Base-by-base conservation (phyloP, 2,888 invertebrate genomes). In the Galeopsomyia nigrocyanea region DNA sequence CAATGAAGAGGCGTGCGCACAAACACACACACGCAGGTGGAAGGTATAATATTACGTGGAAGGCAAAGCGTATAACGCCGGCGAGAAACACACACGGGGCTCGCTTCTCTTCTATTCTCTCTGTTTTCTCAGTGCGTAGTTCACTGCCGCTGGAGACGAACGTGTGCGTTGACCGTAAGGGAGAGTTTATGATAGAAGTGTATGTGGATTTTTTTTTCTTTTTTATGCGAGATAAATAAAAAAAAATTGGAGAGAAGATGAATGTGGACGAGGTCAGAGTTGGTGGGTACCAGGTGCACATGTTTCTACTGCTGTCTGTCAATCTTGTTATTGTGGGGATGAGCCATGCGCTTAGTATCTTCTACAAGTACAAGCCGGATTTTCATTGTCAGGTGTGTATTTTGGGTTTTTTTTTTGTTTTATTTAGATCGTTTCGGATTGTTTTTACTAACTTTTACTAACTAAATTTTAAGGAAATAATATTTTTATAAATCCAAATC, bases 291-390 rank as follows among this genome's bases (percentile, higher is more conserved):
- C 87, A 87, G 78, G 71, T 83, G 39, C 77, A 85, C 65, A 77
- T 87, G 26, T 79, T 86, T 19, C 51, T 85, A 21, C 73, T 87
- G 21, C 74, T 87, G 14, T 82, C 83, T 53, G 74, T 87, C 46
- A 87, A 87, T 81, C 86, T 86, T 74, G 80, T 85, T 46, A 82
- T 84, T 26, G 84, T 87, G 5, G 83, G 86, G 1, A 86, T 87
- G 79, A 87, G 84, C 80, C 87, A 87, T 68, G 83, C 84, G 17
- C 77, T 87, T 57, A 83, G 85, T 10, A 76, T 82, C 16, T 87
- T 87, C 78, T 84, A 87, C 63, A 84, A 84, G 65, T 85, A 86
- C 68, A 82, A 83, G n/a, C 87, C 87, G 6, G 78, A 80, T 22
- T 87, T 83, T 76, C 82, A 81, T 63, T 87, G 87, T 74, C 77